Evolutionary conservation across 2,113 vertebrate genomes (phyloP), one percentile per base, ranked within the genome.

Genomic region (Circaetus cinerascens): DNA sequence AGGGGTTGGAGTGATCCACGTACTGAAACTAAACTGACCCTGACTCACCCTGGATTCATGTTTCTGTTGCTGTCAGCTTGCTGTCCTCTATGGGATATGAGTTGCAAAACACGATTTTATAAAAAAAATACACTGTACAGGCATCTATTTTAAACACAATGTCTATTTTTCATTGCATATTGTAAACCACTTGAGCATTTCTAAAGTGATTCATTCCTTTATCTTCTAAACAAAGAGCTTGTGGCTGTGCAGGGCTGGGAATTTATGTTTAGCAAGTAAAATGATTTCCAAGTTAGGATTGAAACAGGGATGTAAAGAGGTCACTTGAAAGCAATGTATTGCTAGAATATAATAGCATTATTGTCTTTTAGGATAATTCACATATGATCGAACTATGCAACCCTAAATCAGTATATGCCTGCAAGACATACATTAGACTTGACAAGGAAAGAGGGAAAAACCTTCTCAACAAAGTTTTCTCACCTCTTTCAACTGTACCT

Each of bases 181-280:
- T 97, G 95, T 96, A 95, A 96, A 94, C 94, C 90, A 93, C 88
- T 73, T 76, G 72, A 86, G 86, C 93, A 79, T 91, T 93, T 95
- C 90, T 82, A 17, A 87, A 94, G 86, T 96, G 96, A 97, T 94
- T 97, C 94, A 96, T 94, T 90, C 93, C 91, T 88, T 93, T 95
- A 94, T 92, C 93, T 95, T 92, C 93, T 95, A 96, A 97, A 95
- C 96, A 95, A 96, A 92, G 74, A 29, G 43, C 92, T 84, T 69
- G 84, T 79, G 76, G 76, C 81, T 76, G 80, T 5, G 1, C 85
- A 43, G 51, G 63, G 60, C 36, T 48, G 51, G 91, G 67, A 79
- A 69, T 88, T 81, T 53, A 75, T 68, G 89, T 86, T 92, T 68
- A 55, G 32, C 48, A 36, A 82, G 59, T 50, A 62, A 77, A 83